phyloP scores from a whole-genome alignment of 1,140 invertebrate genomes.

The Berghia stephanieae region DNA sequence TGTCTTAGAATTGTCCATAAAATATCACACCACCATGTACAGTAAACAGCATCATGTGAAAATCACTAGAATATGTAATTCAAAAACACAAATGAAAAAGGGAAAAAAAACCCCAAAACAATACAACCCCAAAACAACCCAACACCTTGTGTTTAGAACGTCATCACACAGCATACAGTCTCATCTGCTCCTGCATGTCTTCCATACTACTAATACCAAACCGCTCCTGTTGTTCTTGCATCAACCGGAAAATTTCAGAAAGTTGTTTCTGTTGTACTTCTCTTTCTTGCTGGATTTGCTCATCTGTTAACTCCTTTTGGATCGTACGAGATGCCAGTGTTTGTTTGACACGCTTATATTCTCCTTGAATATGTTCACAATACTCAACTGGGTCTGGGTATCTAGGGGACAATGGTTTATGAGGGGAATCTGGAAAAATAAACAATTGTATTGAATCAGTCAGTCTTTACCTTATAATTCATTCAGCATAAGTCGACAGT shows the following conservation, averaged over 20 bases:
- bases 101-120: too few species aligned
- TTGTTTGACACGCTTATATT: slow-evolving; percentile 61
- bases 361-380: slow-evolving; percentile 64
- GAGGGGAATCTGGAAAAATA: too few species aligned
- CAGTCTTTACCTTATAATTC: too few species aligned
- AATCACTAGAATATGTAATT: too few species aligned
- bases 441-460: too few species aligned
- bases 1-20: too few species aligned
- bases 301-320: slow-evolving; percentile 49
- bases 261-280: slow-evolving; percentile 58
- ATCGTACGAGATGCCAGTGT: slow-evolving; percentile 55
- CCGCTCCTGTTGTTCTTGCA: slow-evolving; percentile 59
- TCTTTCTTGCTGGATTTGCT: slow-evolving; percentile 58
- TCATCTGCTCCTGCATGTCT: slow-evolving; percentile 63
- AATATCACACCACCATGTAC: too few species aligned
- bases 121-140: too few species aligned
- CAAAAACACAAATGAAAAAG: too few species aligned
- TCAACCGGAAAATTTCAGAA: slow-evolving; percentile 60
- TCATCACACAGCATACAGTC: slow-evolving; percentile 56
- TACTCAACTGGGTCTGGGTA: slow-evolving; percentile 58
- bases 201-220: slow-evolving; percentile 59
- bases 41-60: too few species aligned
- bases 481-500: too few species aligned
- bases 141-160: too few species aligned
- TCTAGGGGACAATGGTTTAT: slow-evolving; percentile 9